Conservation (phyloP, 2,888 invertebrate genomes). For the Pristionchus japonicus region DNA sequence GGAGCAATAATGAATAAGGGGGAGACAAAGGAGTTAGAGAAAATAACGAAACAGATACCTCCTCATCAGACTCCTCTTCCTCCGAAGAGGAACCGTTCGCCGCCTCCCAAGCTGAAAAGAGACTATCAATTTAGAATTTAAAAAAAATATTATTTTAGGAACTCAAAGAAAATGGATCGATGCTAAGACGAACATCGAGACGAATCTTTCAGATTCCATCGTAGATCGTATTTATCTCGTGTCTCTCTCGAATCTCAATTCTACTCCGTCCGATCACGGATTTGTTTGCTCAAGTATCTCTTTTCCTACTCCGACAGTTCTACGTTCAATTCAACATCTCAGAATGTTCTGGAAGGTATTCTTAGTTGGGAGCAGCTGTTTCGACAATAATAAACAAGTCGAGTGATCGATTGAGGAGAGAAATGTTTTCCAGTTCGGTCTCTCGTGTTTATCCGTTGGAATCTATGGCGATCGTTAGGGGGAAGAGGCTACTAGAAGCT, state of each 20-base stretch:
- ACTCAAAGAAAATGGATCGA: neutral
- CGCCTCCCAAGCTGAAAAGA: constrained; percentile 45
- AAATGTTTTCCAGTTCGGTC: neutral
- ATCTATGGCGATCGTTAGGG: neutral
- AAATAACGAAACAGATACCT: too few species aligned
- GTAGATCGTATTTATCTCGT: neutral
- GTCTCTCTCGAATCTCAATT: neutral
- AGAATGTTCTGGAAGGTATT: neutral
- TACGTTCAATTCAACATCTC: neutral
- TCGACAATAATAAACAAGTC: neutral
- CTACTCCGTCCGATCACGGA: neutral
- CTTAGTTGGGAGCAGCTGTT: neutral
- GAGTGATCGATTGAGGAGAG: neutral
- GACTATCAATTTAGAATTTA: neutral
- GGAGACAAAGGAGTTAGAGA: too few species aligned
- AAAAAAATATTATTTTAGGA: neutral
- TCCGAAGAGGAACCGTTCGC: constrained; percentile 48
- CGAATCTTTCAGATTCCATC: neutral
- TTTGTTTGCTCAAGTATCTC: constrained; percentile 22
- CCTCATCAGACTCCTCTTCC: constrained; percentile 47
- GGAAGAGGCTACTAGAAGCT: neutral
- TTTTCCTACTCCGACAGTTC: neutral
- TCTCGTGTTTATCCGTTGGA: neutral
- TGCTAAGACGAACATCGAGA: neutral
- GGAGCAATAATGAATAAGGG: neutral